Conservation (phyloP, 2,888 invertebrate species). For the Eupithecia abbreviata region DNA sequence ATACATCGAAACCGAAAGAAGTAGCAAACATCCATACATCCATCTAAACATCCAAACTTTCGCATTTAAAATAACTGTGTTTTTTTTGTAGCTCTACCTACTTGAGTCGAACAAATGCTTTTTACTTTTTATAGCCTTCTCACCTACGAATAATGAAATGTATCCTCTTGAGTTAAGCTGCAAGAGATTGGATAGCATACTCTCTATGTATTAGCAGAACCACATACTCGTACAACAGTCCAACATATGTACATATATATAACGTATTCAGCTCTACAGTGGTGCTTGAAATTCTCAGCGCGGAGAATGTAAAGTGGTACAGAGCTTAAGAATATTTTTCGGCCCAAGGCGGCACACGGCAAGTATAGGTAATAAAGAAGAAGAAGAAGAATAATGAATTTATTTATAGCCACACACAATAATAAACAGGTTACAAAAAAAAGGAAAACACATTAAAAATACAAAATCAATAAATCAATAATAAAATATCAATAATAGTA, state of each 20-base stretch:
- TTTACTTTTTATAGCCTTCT: neutral
- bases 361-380: too few relatives aligned
- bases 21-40: too few relatives aligned
- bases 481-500: too few relatives aligned
- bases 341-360: too few relatives aligned
- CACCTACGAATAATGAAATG: slow-evolving; percentile 25
- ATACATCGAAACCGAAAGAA: too few relatives aligned
- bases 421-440: too few relatives aligned
- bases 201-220: slow-evolving; percentile 52
- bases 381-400: too few relatives aligned
- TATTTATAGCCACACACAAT: too few relatives aligned
- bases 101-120: neutral
- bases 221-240: slow-evolving; percentile 60
- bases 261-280: slow-evolving; percentile 62
- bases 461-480: too few relatives aligned
- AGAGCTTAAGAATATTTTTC: neutral
- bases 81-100: neutral
- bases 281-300: slow-evolving; percentile 66
- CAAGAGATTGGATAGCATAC: slow-evolving; percentile 38
- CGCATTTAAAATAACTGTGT: too few relatives aligned
- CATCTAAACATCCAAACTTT: too few relatives aligned
- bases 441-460: too few relatives aligned
- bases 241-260: slow-evolving; percentile 57
- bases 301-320: slow-evolving; percentile 60
- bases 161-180: slow-evolving; percentile 37